Conservation (phyloP, 2,113 vertebrate species). For the Actinemys pallida region DNA sequence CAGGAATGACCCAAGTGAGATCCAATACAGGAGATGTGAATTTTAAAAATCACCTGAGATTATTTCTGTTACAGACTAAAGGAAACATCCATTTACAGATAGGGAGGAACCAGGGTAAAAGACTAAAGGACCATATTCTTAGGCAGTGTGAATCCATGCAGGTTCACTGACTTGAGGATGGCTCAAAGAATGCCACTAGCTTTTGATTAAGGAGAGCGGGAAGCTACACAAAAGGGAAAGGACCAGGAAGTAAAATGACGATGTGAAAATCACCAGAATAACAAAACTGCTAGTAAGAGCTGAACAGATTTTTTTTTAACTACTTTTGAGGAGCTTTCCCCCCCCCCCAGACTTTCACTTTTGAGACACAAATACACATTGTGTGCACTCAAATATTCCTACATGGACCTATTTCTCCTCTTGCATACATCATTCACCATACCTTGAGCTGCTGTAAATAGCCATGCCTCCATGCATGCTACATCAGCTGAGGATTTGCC, state of each 20-base stretch:
- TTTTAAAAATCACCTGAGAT: not conserved
- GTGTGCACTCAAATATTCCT: not conserved
- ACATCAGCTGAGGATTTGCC: not conserved
- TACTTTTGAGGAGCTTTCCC: not conserved
- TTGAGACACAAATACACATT: rapidly evolving
- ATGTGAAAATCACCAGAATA: not conserved
- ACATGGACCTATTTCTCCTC: not conserved
- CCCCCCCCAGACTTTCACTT: not conserved
- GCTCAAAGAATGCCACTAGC: rapidly evolving
- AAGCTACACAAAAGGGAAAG: not conserved
- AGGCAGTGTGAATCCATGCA: rapidly evolving
- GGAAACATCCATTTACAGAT: rapidly evolving
- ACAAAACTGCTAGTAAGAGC: not conserved
- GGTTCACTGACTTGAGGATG: not conserved
- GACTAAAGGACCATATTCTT: not conserved
- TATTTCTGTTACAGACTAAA: not conserved
- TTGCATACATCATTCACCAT: not conserved
- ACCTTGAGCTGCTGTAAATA: not conserved
- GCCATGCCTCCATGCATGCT: not conserved
- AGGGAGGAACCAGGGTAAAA: not conserved
- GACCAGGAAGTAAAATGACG: not conserved
- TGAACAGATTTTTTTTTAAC: not conserved
- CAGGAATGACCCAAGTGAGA: rapidly evolving
- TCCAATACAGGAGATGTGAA: not conserved
- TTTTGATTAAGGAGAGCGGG: not conserved